phyloP scores from a whole-genome alignment of 1,140 invertebrate genomes.

The Piezodorus guildinii region DNA sequence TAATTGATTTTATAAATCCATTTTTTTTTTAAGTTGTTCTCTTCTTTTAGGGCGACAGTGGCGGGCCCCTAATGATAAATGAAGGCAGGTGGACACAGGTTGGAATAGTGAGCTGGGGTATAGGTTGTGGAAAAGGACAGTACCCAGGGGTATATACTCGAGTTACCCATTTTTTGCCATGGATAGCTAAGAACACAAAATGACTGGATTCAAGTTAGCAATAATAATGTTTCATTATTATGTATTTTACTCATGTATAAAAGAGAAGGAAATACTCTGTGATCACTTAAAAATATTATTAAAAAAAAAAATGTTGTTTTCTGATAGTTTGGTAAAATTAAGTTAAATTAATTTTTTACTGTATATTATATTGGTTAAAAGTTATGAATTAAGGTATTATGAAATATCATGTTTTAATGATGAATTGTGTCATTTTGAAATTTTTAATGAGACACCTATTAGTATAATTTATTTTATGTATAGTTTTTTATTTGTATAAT shows the following conservation, averaged over 20 bases:
- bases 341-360: too few relatives aligned
- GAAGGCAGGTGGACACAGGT: constrained; percentile 69
- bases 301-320: too few relatives aligned
- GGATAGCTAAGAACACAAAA: constrained; percentile 62
- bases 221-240: background rate
- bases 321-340: too few relatives aligned
- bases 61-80: constrained; percentile 76
- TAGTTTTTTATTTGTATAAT: too few relatives aligned
- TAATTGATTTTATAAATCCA: background rate
- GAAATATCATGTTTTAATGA: too few relatives aligned
- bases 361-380: too few relatives aligned
- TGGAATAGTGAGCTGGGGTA: constrained; percentile 87
- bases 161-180: constrained; percentile 59
- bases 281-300: background rate
- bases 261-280: constrained; percentile 4
- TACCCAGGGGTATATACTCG: constrained; percentile 82
- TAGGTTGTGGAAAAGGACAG: constrained; percentile 80
- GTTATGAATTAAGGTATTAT: too few relatives aligned
- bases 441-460: too few relatives aligned
- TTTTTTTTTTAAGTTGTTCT: background rate
- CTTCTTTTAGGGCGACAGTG: constrained; percentile 72
- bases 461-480: too few relatives aligned
- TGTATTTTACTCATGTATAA: background rate
- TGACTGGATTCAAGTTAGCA: constrained; percentile 3
- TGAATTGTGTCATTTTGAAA: too few relatives aligned